A percentile compares a stretch with the other conserved stretches of the same genome.
Conservation (phyloP, 2,797 vertebrate species). For the Rallus crepitans region DNA sequence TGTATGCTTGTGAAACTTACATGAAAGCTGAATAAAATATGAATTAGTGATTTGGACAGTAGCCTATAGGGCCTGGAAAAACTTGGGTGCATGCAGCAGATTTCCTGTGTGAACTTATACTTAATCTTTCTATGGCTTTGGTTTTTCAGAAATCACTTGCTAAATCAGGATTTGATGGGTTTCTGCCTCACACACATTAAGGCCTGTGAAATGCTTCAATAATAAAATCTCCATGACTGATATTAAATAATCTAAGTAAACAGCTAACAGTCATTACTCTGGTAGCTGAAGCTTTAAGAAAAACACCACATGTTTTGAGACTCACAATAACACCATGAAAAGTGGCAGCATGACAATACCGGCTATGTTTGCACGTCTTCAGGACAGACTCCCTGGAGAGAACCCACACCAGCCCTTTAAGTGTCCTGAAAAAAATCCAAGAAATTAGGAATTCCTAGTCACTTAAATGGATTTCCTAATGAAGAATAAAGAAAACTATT, state of each 20-base stretch:
- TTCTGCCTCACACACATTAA: neutral
- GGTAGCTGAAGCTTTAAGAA: conserved; percentile 29
- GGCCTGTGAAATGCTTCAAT: neutral
- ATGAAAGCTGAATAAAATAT: neutral
- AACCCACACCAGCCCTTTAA: neutral
- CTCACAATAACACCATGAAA: neutral
- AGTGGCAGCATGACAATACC: neutral
- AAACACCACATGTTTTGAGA: conserved; percentile 44
- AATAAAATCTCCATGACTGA: neutral
- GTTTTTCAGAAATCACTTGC: neutral
- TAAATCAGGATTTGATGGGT: neutral
- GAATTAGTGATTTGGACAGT: neutral
- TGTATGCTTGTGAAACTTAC: neutral
- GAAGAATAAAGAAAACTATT: neutral
- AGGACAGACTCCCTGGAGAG: neutral
- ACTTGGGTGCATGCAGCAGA: neutral
- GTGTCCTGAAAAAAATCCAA: neutral
- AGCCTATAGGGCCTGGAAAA: neutral
- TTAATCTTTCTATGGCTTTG: neutral
- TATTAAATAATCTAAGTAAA: neutral
- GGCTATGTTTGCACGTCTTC: neutral
- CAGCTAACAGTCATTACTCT: neutral
- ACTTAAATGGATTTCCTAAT: neutral
- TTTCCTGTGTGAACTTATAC: neutral
- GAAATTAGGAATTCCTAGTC: neutral